A percentile compares a stretch with the other conserved stretches of the same genome.
phyloP scores from a whole-genome alignment of 2,888 invertebrate species.

The Sycophila texana region DNA sequence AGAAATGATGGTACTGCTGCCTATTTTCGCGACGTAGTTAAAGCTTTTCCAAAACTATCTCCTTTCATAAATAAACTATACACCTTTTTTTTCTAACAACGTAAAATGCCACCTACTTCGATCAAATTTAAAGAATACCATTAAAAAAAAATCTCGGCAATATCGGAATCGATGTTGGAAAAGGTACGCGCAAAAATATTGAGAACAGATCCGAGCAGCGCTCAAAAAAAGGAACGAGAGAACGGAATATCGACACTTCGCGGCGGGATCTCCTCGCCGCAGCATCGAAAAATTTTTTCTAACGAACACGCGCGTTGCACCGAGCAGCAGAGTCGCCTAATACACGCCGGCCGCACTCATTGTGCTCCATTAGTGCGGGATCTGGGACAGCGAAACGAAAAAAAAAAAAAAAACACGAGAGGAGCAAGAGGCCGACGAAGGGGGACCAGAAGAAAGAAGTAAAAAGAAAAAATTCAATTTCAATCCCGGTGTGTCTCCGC shows the following conservation, averaged over 20 bases:
- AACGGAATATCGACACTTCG: not conserved
- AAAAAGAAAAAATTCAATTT: conserved; percentile 26
- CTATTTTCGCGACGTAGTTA: too few species aligned
- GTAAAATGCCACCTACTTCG: too few species aligned
- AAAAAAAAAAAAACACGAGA: not conserved
- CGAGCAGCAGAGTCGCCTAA: not conserved
- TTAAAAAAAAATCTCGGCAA: not conserved
- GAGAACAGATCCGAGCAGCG: not conserved
- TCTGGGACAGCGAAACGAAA: not conserved
- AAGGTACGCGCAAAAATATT: not conserved
- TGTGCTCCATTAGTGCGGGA: conserved; percentile 40
- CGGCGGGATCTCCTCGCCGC: conserved; percentile 7
- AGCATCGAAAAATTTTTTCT: conserved; percentile 16
- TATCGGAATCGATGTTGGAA: not conserved
- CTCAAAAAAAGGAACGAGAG: too few species aligned
- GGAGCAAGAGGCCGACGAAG: too few species aligned
- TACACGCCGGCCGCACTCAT: conserved; percentile 28
- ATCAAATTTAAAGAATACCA: too few species aligned
- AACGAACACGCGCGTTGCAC: not conserved
- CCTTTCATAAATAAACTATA: too few species aligned
- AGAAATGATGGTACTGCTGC: too few species aligned
- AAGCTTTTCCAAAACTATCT: too few species aligned
- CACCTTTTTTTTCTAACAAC: too few species aligned
- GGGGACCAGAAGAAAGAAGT: too few species aligned
- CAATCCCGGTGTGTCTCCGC: not conserved